Evolutionary conservation across 2,113 vertebrate species (phyloP).

Genomic region (Actenoides hombroni): DNA sequence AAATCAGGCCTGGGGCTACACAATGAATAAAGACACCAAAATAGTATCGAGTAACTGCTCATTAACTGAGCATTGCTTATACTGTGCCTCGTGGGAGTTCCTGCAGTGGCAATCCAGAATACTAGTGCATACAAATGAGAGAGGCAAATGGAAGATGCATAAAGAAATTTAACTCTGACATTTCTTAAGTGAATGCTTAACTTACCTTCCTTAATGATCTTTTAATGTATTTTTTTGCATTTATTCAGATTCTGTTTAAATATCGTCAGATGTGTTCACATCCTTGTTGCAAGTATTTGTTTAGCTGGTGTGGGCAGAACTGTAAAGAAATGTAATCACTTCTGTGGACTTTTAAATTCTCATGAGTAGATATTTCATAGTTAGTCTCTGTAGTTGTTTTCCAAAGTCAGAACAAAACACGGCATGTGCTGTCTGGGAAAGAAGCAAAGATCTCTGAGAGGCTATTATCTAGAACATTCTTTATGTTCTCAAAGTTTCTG

Average conservation of each 20-base stretch:
- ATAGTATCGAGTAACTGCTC: conserved; percentile 27
- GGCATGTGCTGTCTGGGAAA: background rate
- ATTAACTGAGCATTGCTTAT: conserved; percentile 29
- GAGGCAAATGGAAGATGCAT: background rate
- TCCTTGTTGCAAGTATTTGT: background rate
- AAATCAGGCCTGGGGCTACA: conserved; percentile 16
- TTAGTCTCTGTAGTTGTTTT: background rate
- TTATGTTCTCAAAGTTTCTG: background rate
- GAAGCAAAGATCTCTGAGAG: background rate
- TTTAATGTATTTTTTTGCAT: background rate
- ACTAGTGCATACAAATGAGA: conserved; percentile 6
- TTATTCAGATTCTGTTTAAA: conserved; percentile 1
- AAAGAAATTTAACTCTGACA: conserved; percentile 3
- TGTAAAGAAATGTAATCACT: background rate
- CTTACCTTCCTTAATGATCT: background rate
- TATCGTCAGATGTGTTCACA: background rate
- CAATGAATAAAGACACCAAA: conserved; percentile 24
- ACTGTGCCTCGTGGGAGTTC: conserved; percentile 19
- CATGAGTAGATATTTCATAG: background rate
- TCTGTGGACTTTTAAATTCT: background rate
- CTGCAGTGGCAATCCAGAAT: background rate
- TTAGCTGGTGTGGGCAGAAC: background rate
- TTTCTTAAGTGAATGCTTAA: background rate
- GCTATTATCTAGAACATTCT: background rate
- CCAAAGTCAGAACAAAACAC: background rate